Evolutionary conservation across 2,113 vertebrate species (phyloP).

Genomic region (Myxocyprinus asiaticus): DNA sequence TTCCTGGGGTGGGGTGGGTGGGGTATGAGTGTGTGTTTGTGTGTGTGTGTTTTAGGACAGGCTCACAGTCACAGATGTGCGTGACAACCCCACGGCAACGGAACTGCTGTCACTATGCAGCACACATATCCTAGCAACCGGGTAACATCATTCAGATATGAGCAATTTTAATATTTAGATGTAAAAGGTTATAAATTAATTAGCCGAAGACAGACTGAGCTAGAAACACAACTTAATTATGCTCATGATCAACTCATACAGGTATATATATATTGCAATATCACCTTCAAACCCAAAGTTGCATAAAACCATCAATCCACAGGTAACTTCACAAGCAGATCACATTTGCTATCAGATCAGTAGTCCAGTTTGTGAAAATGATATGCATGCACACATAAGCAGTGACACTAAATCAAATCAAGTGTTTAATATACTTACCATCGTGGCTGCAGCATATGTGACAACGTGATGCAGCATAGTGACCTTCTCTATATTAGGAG

Average conservation of each 20-base stretch:
- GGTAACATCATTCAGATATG: conserved; percentile 54
- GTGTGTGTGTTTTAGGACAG: conserved; percentile 31
- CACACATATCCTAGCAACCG: conserved; percentile 66
- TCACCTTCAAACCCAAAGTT: no score
- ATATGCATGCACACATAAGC: conserved; percentile 31
- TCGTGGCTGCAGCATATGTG: conserved; percentile 1
- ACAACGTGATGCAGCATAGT: conserved; percentile 39
- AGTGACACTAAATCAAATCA: conserved; percentile 33
- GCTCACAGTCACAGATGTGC: conserved; percentile 55
- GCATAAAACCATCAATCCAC: not conserved
- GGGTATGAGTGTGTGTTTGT: conserved; percentile 11
- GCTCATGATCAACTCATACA: conserved; percentile 25
- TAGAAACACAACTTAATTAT: conserved; percentile 39
- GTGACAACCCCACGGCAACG: conserved; percentile 60
- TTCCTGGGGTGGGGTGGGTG: conserved; percentile 59
- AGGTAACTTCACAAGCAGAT: not conserved
- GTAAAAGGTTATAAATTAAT: conserved; percentile 52
- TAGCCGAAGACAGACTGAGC: conserved; percentile 31
- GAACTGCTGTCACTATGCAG: conserved; percentile 70
- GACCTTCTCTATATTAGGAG: conserved; percentile 54
- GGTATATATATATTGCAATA: not conserved
- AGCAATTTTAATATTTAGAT: conserved; percentile 29
- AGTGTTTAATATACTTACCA: conserved; percentile 48
- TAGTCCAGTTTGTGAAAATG: conserved; percentile 8
- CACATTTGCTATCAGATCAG: not conserved